Evolutionary conservation across 2,113 vertebrate genomes (phyloP).

Genomic region (Cephalopterus ornatus): DNA sequence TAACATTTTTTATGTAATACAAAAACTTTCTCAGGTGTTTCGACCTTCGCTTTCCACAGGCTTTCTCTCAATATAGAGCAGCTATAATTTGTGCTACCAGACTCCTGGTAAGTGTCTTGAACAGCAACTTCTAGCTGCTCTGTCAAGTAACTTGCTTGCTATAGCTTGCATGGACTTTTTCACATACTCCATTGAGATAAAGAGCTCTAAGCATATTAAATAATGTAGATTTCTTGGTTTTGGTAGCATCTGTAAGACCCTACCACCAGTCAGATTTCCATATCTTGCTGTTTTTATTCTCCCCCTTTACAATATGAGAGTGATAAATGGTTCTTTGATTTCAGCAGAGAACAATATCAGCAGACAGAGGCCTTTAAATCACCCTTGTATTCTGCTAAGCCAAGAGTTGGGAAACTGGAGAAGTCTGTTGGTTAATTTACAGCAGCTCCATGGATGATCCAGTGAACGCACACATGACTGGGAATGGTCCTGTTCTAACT

Average conservation of each 20-base stretch:
- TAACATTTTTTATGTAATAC: background rate
- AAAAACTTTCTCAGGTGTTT: background rate
- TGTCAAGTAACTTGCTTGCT: background rate
- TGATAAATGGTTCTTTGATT: background rate
- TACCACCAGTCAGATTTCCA: background rate
- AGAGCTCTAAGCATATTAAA: background rate
- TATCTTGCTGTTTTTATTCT: background rate
- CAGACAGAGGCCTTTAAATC: background rate
- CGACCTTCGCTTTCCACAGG: background rate
- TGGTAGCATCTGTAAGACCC: background rate
- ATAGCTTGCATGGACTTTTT: background rate
- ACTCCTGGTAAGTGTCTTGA: background rate
- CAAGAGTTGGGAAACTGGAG: background rate
- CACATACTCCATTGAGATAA: background rate
- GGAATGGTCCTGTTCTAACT: background rate
- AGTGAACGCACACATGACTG: background rate
- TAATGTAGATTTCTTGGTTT: background rate
- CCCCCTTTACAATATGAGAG: background rate
- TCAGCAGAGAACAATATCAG: background rate
- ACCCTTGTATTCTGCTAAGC: background rate
- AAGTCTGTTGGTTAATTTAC: background rate
- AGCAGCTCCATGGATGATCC: background rate
- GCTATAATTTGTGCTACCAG: background rate
- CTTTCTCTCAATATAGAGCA: background rate
- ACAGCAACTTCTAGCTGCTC: background rate